Base-by-base conservation (phyloP, 2,888 invertebrate genomes). In the Caenorhabditis panamensis region DNA sequence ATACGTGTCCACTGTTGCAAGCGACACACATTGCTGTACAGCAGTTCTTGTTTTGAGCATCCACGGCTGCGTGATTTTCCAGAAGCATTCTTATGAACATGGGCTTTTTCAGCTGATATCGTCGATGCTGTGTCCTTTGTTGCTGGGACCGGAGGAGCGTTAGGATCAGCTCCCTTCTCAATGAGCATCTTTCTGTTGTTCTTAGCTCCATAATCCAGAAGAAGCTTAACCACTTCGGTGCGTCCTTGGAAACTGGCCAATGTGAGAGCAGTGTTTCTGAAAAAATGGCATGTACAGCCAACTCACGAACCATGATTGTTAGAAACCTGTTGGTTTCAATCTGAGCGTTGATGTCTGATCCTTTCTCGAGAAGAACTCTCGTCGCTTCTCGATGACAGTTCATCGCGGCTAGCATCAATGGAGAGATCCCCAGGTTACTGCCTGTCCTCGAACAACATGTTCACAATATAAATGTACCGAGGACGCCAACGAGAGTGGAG, bases 91-190 rank as follows among this genome's bases (percentile, higher is more conserved):
- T 92, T 3, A 93, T 93, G 91, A 93, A 93, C 86, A 92, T 99
- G 98, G 0, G 99, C 99, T 92, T 99, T 99, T 91, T 99, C 99
- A n/a, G 98, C 97, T 82, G 98, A 98, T 89, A 99, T 99, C 80
- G 99, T 99, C 63, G 99, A 94, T 24, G 99, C 98, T 6, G 99
- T 99, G 92, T 99, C 99, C 66, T 97, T 93, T 3, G 97, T 97
- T 20, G 97, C 96, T 20, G 98, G 98, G 82, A 99, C 98, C 31
- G 98, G 98, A 20, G 97, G 95, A 41, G 98, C 97, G 93, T 99
- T 99, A 0, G 98, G 97, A 92, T 99, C 99, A 2, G 99, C 99
- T 2, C 96, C 96, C 92, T 96, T 96, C 91, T 97, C 96, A 51
- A 99, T 93, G 77, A 99, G 93, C 66, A 99, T 96, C 71, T 96